A percentile compares a stretch with the other conserved stretches of the same genome.
Evolutionary conservation across 92 coral and sea anemone species (phyloP).

Genomic region (Parazoanthus swiftii): DNA sequence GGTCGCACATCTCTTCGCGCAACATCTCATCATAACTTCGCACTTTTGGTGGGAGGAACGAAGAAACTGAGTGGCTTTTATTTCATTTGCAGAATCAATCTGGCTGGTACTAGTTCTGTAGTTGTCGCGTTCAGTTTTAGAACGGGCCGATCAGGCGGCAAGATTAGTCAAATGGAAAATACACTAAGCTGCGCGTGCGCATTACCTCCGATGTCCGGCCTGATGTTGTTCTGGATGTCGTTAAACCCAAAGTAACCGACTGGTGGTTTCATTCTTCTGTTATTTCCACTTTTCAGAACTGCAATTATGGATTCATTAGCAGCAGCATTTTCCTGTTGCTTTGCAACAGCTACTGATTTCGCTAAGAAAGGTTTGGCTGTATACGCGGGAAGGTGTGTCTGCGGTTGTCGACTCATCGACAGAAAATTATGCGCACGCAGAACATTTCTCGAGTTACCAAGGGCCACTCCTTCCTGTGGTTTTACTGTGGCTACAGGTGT

Average conservation of each 20-base stretch:
- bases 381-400: not conserved
- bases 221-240: conserved; percentile 33
- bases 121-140: too few species aligned
- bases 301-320: conserved; percentile 23
- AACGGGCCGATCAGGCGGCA: not conserved
- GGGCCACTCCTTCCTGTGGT: not conserved
- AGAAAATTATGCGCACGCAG: not conserved
- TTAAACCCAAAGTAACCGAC: conserved; percentile 11
- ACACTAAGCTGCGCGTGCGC: not conserved
- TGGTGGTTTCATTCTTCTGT: not conserved
- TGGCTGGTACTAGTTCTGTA: not conserved
- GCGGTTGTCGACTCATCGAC: not conserved
- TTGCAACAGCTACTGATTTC: not conserved
- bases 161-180: not conserved
- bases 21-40: too few species aligned
- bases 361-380: not conserved
- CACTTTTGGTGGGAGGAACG: too few species aligned
- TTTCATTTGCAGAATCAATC: not conserved
- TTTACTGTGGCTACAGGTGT: not conserved
- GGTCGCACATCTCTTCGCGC: too few species aligned
- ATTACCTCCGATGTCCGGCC: conserved; percentile 41
- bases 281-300: conserved; percentile 11
- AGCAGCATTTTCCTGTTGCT: not conserved
- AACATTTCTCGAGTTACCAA: not conserved
- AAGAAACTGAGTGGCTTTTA: too few species aligned